A percentile compares a stretch with the other conserved stretches of the same genome.
Conservation (phyloP, 1,140 invertebrate species). For the Macrostomum lignano region DNA sequence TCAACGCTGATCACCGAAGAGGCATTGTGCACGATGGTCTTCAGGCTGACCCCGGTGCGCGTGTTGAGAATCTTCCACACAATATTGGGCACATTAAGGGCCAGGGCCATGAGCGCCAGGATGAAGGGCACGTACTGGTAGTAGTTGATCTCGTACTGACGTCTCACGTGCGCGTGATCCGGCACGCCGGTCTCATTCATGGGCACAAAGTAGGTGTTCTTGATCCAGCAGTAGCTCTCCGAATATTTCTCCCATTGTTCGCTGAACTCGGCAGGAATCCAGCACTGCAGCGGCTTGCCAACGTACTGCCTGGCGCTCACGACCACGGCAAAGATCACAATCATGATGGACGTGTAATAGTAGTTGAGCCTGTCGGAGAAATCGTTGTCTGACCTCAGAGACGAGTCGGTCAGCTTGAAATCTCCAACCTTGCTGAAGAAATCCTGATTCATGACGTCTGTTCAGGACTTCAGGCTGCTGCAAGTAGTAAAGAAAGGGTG, state of each 20-base stretch:
- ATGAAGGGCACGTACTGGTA: conserved; percentile 7
- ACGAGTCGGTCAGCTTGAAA: no score
- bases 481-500: no score
- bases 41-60: no score
- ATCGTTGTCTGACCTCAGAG: no score
- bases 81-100: background rate
- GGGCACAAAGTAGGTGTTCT: conserved; percentile 4
- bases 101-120: background rate
- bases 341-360: conserved; percentile 1
- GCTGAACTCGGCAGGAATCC: conserved; percentile 10
- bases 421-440: no score
- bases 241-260: conserved; percentile 9
- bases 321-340: conserved; percentile 1
- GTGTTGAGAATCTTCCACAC: no score
- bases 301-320: conserved; percentile 1
- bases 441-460: no score
- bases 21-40: no score
- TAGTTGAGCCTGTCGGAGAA: conserved; percentile 2
- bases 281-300: conserved; percentile 10
- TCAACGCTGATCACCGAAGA: no score
- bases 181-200: no score
- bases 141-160: conserved; percentile 6
- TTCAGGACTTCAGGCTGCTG: no score
- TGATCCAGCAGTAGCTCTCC: conserved; percentile 5
- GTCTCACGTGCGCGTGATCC: conserved; percentile 2